phyloP scores from a whole-genome alignment of 2,113 vertebrate genomes.

The Rattus rattus region DNA sequence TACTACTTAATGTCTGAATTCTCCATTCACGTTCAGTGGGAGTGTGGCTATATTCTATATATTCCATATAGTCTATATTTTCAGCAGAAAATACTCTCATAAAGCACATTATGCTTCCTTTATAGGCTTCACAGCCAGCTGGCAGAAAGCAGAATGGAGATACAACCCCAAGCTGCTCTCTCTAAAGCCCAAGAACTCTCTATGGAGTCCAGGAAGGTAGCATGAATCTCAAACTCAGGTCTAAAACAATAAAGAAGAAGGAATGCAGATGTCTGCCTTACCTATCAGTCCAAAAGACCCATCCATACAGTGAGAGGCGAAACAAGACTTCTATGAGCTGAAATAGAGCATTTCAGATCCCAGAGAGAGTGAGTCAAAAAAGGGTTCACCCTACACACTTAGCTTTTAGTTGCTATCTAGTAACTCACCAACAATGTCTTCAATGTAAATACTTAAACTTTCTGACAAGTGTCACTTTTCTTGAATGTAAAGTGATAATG shows the following conservation, averaged over 20 bases:
- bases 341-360: neutral
- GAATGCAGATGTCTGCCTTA: neutral
- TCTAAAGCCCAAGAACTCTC: neutral
- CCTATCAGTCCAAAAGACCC: neutral
- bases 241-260: conserved; percentile 5
- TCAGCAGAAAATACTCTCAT: conserved; percentile 12
- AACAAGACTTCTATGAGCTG: neutral
- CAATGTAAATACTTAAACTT: neutral
- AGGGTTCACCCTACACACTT: conserved; percentile 10
- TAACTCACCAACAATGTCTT: neutral
- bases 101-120: neutral
- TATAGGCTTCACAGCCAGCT: neutral
- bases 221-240: conserved; percentile 4
- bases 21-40: neutral
- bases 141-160: neutral
- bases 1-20: neutral
- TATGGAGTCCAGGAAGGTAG: too few relatives aligned
- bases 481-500: neutral
- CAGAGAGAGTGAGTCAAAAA: neutral
- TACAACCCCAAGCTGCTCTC: neutral
- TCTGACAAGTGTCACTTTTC: neutral
- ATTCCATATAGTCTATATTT: neutral
- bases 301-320: neutral
- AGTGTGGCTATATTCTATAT: neutral
- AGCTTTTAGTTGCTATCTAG: neutral